Conservation (phyloP, 2,797 vertebrate species). For the Glyptemys insculpta region DNA sequence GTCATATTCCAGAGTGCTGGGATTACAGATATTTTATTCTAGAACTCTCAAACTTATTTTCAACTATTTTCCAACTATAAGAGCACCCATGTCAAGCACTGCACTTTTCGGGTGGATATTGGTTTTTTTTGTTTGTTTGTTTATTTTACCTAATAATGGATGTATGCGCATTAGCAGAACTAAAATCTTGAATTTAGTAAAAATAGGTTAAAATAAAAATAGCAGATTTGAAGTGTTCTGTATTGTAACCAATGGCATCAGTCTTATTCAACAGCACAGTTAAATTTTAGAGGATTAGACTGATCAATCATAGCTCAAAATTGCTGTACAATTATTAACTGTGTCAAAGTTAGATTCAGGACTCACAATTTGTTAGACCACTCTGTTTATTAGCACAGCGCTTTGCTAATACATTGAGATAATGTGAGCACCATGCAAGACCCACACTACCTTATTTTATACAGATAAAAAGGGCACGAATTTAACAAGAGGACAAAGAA, state of each 20-base stretch:
- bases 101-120: not conserved
- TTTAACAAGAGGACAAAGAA: too few relatives aligned
- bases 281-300: not conserved
- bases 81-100: not conserved
- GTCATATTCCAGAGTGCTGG: not conserved
- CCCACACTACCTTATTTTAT: too few relatives aligned
- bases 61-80: not conserved
- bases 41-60: not conserved
- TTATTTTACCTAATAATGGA: not conserved
- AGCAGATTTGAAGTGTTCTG: accelerated
- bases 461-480: too few relatives aligned
- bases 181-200: not conserved
- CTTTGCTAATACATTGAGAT: too few relatives aligned
- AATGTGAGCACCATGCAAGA: too few relatives aligned
- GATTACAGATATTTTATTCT: not conserved
- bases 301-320: not conserved
- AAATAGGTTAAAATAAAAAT: not conserved
- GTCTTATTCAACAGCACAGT: not conserved
- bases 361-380: too few relatives aligned
- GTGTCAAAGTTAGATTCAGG: too few relatives aligned
- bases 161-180: not conserved
- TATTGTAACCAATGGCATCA: not conserved
- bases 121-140: not conserved
- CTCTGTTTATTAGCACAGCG: too few relatives aligned
- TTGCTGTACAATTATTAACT: not conserved